Evolutionary conservation across 2,113 vertebrate species (phyloP).

Genomic region (Oplegnathus fasciatus): DNA sequence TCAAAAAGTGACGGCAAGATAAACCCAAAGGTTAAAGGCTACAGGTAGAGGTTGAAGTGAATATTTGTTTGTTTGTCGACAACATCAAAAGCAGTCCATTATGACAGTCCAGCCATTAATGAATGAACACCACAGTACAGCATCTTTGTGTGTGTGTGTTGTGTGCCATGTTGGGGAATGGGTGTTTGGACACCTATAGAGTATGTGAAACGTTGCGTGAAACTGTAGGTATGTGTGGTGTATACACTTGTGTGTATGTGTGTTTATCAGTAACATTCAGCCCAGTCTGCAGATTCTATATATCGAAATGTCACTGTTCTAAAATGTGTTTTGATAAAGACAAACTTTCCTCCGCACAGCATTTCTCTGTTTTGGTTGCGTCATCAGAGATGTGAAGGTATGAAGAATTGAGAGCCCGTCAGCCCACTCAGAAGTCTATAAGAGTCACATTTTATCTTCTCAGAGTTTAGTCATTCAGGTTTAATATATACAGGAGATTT

Average conservation of each 20-base stretch:
- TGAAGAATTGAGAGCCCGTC: conserved; percentile 35
- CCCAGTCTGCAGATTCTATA: not conserved
- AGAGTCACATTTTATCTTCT: conserved; percentile 26
- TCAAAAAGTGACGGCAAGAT: not conserved
- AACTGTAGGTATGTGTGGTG: not conserved
- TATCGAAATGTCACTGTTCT: conserved; percentile 26
- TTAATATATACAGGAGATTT: not conserved
- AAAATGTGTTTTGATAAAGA: conserved; percentile 40
- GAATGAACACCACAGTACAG: too few species aligned
- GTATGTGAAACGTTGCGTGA: too few species aligned
- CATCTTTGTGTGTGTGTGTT: not conserved
- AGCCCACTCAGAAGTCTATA: conserved; percentile 17
- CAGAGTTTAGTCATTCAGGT: conserved; percentile 36
- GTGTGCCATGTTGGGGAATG: not conserved
- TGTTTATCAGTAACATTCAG: not conserved
- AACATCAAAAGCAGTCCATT: not conserved
- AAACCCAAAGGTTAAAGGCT: not conserved
- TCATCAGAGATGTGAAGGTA: conserved; percentile 30
- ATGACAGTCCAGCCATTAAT: not conserved
- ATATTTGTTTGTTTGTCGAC: not conserved
- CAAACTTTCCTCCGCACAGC: conserved; percentile 4
- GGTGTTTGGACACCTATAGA: not conserved
- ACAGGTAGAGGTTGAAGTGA: not conserved
- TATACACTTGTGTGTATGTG: not conserved
- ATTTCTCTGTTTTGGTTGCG: conserved; percentile 4